Base-by-base conservation (phyloP, 2,888 invertebrate genomes). In the Heteromyza rotundicornis region DNA sequence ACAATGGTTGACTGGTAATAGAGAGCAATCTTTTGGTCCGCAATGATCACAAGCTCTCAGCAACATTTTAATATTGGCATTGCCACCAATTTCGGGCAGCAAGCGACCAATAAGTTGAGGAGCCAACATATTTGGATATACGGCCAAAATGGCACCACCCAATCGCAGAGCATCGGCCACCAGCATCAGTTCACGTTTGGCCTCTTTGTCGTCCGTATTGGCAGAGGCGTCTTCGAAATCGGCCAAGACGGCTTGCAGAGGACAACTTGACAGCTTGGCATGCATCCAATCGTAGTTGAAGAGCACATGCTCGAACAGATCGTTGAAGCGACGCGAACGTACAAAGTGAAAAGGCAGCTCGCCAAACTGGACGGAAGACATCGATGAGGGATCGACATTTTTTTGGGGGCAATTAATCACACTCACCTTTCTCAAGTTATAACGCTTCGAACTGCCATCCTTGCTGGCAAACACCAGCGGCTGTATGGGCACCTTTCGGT, bases 261-360 rank as follows among this genome's bases (percentile, higher is more conserved):
- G 98, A 80, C 98, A 98, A 74, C 96, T 95, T 69, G 92, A 92
- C 1, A 98, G 86, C 80, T 98, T 98, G 0, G 98, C 96, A 79
- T 97, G 96, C 0, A 98, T 86, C 96, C 98, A 99, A 75, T 95
- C 92, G 80, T 98, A 98, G 84, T 98, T 98, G 84, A 99, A 99
- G 0, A 98, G 86, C 0, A 98, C 97, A 77, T 96, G 89, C 47
- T 91, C 90, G 78, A 95, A 95, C 16, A 98, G 85, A 81, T 97
- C 96, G 57, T 92, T 90, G 78, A 94, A 94, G 35, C 98, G 88
- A 66, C 94, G 90, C 0, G 98, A 92, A 5, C 98, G 87, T 0
- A 98, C 92, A 74, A 99, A 85, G 79, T 99, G 98, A 79, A 91
- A 98, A 0, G 98, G 98, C 23, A 98, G 85, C 81, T 99, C 98